Percentiles rank a stretch among this genome's conserved stretches.
phyloP scores from a whole-genome alignment of 1,140 invertebrate genomes.

The Atta colombica region DNA sequence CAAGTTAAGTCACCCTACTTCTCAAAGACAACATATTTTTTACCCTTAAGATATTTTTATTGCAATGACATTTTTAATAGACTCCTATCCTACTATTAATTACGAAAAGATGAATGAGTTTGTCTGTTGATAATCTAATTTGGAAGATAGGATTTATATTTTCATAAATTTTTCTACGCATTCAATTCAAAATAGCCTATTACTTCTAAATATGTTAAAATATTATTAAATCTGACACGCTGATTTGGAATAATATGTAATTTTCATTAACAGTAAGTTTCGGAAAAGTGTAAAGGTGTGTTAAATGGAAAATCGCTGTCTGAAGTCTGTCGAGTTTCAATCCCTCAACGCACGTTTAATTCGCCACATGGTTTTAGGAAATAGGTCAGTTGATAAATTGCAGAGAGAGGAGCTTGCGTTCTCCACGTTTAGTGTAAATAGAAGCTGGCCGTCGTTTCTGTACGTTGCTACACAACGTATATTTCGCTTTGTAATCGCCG shows the following conservation, averaged over 20 bases:
- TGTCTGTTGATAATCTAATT: neutral
- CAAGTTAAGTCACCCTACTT: constrained; percentile 20
- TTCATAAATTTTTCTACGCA: neutral
- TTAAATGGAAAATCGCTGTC: constrained; percentile 17
- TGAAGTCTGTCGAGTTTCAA: constrained; percentile 20
- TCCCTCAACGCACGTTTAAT: constrained; percentile 26
- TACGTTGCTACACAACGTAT: constrained; percentile 45
- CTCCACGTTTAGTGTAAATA: constrained; percentile 14
- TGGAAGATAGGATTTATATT: neutral
- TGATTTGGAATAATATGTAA: neutral
- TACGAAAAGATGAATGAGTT: constrained; percentile 15
- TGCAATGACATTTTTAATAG: constrained; percentile 45
- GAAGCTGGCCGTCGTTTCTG: constrained; percentile 34
- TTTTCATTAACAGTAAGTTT: neutral
- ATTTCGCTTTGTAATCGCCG: constrained; percentile 72
- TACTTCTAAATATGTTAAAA: neutral
- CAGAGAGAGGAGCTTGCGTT: constrained; percentile 39
- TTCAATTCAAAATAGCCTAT: neutral
- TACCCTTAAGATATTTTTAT: constrained; percentile 23
- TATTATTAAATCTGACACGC: neutral
- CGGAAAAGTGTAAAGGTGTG: neutral
- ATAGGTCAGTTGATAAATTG: constrained; percentile 75
- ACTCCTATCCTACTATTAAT: constrained; percentile 10
- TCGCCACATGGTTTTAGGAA: constrained; percentile 67
- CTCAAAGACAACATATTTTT: constrained; percentile 35